Evolutionary conservation across 2,797 vertebrate genomes (phyloP).

Genomic region (Siniperca scherzeri): DNA sequence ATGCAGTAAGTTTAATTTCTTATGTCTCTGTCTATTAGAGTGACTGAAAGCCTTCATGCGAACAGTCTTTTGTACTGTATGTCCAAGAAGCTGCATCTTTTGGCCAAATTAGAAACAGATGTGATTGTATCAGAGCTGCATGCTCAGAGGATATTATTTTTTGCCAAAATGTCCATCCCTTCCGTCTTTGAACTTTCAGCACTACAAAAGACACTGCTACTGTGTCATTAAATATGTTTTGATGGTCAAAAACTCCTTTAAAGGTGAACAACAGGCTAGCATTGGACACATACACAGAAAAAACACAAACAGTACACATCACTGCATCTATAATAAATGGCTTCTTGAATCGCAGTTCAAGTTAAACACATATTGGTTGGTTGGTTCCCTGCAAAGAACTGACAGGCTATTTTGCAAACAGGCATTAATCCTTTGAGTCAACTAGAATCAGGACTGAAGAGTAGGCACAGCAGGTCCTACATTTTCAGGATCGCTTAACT

Average conservation of each 20-base stretch:
- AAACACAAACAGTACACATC: background rate
- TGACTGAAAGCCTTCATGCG: conserved; percentile 6
- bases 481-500: conserved; percentile 53
- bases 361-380: conserved; percentile 30
- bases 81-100: conserved; percentile 6
- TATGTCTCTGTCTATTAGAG: conserved; percentile 13
- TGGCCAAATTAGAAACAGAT: conserved; percentile 34
- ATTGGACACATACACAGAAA: background rate
- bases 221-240: conserved; percentile 7
- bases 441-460: conserved; percentile 53
- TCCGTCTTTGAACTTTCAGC: background rate
- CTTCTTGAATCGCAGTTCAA: conserved; percentile 23
- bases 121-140: conserved; percentile 13
- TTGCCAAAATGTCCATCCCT: background rate
- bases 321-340: conserved; percentile 14
- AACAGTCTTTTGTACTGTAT: background rate
- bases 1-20: conserved; percentile 29
- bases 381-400: conserved; percentile 42
- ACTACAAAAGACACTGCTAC: background rate
- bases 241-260: background rate
- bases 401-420: conserved; percentile 48
- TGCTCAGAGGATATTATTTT: background rate
- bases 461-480: conserved; percentile 47
- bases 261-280: background rate
- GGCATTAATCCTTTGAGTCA: conserved; percentile 57